phyloP scores from a whole-genome alignment of 2,113 vertebrate genomes.

The Macroglossus sobrinus region DNA sequence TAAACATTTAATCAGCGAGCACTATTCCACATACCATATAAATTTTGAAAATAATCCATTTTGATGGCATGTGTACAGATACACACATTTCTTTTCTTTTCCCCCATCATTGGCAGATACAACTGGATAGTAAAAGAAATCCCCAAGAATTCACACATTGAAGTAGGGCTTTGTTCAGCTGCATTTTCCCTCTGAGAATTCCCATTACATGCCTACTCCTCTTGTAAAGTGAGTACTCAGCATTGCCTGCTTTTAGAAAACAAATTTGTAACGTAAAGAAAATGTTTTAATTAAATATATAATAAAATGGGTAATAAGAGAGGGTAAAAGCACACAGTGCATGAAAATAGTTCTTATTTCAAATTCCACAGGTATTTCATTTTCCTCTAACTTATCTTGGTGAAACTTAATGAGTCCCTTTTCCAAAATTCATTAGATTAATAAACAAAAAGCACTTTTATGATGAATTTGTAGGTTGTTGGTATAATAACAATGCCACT shows the following conservation, averaged over 20 bases:
- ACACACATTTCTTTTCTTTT: not conserved
- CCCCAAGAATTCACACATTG: not conserved
- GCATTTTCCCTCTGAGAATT: not conserved
- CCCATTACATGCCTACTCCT: no score
- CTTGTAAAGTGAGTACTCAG: not conserved
- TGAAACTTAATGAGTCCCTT: not conserved
- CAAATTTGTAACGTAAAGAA: not conserved
- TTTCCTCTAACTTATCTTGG: not conserved
- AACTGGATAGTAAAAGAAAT: not conserved
- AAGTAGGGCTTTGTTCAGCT: not conserved
- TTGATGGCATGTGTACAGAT: not conserved
- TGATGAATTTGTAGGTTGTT: not conserved
- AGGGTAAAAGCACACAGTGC: not conserved
- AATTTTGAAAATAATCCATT: not conserved
- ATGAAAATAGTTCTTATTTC: not conserved
- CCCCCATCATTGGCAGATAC: not conserved
- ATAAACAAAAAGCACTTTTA: conserved; percentile 3
- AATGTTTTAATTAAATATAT: conserved; percentile 1
- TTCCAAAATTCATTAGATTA: not conserved
- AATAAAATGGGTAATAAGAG: not conserved
- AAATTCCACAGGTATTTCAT: conserved; percentile 25
- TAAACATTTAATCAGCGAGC: not conserved
- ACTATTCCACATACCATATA: not conserved
- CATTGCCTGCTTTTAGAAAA: conserved; percentile 7
- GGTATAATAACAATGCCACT: not conserved